Evolutionary conservation across 2,888 invertebrate species (phyloP), one percentile per base, ranked within the genome.

Genomic region (Merodon equestris): DNA sequence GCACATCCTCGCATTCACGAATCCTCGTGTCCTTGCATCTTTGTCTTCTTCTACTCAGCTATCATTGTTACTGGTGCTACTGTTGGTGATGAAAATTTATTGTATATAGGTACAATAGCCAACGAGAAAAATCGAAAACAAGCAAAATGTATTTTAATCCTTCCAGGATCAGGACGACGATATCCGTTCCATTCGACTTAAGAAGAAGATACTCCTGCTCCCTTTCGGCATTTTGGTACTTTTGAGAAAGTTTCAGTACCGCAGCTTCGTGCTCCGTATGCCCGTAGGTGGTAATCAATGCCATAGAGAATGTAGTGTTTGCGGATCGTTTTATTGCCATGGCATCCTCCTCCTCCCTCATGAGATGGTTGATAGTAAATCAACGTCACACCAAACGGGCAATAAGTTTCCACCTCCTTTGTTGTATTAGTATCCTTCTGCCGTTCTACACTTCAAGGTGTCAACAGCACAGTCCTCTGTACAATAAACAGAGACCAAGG

Each of bases 301-400:
- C 48, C 63, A 44, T 17, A 17, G 12, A 38, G 9, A 64, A 38
- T 64, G 54, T 53, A 10, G 34, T 63, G 17, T 47, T 12, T 67
- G 38, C 44, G 56, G 42, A 38, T 56, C 50, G 45, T 57, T 68
- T 63, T 73, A 68, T 73, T 73, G 61, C 73, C 34, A 54, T 53
- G 45, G 19, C 34, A 45, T 40, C 40, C 19, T 58, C n/a, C 40
- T 1, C 40, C n/a, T 36, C n/a, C 27, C 2, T 7, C 27, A 45
- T 47, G 51, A 48, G 47, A 42, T 42, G 27, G 15, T 15, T 47
- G 61, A 53, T 53, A 68, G 73, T 77, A 77, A 73, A 74, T 79
- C 79, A 79, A 73, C 54, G 63, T 74, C 74, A 70, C 63, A 45
- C 58, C 74, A 60, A 27, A 27, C 18, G 74, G 79, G 58, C 58